Evolutionary conservation across 2,888 invertebrate species (phyloP), one percentile per base, ranked within the genome.

Genomic region (Tuta absoluta): DNA sequence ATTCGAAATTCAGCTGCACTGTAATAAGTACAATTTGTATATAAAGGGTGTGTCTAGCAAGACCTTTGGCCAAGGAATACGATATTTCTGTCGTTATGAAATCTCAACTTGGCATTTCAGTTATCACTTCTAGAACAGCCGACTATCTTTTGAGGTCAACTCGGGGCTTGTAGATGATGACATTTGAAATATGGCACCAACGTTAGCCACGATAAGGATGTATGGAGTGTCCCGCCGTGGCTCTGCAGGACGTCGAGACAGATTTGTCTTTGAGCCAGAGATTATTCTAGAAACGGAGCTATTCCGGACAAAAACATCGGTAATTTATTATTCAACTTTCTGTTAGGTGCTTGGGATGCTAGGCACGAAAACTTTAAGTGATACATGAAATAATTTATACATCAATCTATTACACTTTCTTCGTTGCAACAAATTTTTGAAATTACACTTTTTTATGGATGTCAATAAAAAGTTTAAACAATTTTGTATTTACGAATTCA

Each of bases 201-300:
- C 70, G 66, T 72, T 74, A 67, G 65, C 68, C 66, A 66, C 58
- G 63, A 64, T 66, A 65, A 65, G 63, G 53, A 63, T 67, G 63
- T 68, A 63, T 63, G 61, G 63, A 48, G 49, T 63, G 63, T 17
- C 74, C 70, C 69, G 71, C 69, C 72, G 75, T 57, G 66, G 65
- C 78, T 28, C 78, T 11, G 72, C 62, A 69, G 74, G 77, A 69
- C 57, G 70, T 69, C 73, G 51, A 65, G 58, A 56, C 59, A 56
- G 69, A 64, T 71, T 65, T 70, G 68, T 71, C 68, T 71, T 48
- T 67, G 68, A 67, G 24, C 8, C 28, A 33, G 5, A 17, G 33
- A 19, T 33, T 56, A 56, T 63, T 64, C 62, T 65, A 65, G 41
- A 63, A 7, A 23, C 12, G 14, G 49, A 49, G 21, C 49, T 51